Evolutionary conservation across 2,888 invertebrate species (phyloP).

Genomic region (Zhuqinia jingwanae): DNA sequence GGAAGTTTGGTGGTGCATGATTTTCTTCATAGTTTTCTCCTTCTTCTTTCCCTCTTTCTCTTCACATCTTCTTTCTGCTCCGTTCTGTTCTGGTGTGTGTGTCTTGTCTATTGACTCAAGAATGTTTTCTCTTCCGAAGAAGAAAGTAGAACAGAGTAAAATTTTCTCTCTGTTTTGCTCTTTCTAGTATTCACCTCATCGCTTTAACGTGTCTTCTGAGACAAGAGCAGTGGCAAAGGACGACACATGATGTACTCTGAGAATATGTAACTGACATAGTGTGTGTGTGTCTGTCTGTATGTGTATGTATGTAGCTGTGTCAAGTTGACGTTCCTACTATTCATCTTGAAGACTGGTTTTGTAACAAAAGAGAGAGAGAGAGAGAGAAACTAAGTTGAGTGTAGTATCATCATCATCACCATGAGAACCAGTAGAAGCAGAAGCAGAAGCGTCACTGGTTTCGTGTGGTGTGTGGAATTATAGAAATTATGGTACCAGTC

Average conservation of each 20-base stretch:
- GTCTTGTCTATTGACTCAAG: not conserved
- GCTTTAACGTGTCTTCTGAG: conserved; percentile 2
- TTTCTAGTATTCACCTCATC: conserved; percentile 2
- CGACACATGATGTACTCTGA: not conserved
- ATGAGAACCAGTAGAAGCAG: too few relatives aligned
- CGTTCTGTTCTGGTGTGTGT: not conserved
- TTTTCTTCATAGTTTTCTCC: not conserved
- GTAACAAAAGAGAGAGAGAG: not conserved
- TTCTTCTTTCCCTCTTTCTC: not conserved
- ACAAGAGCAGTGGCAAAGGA: not conserved
- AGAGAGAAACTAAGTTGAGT: too few relatives aligned
- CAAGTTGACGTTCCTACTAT: conserved; percentile 8
- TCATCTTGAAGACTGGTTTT: conserved; percentile 23
- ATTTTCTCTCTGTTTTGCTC: conserved; percentile 12
- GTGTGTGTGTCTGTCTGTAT: too few relatives aligned
- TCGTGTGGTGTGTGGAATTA: too few relatives aligned
- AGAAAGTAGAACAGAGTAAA: not conserved
- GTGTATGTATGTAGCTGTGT: not conserved
- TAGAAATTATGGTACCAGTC: too few relatives aligned
- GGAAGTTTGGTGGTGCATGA: too few relatives aligned
- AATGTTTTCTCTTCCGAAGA: not conserved
- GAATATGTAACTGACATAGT: not conserved
- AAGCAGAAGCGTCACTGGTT: too few relatives aligned
- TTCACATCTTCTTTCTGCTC: not conserved
- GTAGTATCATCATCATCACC: too few relatives aligned